Conservation (phyloP, 2,113 vertebrate genomes). For the Penelope pileata region DNA sequence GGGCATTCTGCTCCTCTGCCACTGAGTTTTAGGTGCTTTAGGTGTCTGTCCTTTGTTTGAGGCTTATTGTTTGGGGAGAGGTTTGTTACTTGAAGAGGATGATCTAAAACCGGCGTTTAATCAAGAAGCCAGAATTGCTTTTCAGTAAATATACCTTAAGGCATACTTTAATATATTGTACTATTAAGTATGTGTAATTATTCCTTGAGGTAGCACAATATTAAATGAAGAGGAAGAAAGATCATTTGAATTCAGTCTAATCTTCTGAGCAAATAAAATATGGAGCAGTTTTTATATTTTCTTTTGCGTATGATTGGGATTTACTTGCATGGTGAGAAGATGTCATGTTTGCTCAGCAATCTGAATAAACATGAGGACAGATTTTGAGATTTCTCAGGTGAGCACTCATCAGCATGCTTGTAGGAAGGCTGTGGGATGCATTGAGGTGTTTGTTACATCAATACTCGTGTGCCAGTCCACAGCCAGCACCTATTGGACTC, state of each 20-base stretch:
- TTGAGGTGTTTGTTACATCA: not conserved
- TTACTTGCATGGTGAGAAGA: not conserved
- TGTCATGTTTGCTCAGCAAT: not conserved
- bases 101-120: constrained; percentile 8
- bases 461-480: not conserved
- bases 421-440: not conserved
- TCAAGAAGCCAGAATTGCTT: constrained; percentile 18
- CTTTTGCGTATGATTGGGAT: constrained; percentile 19
- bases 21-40: not conserved
- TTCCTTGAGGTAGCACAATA: not conserved
- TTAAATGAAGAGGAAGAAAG: not conserved
- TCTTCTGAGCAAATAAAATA: constrained; percentile 37
- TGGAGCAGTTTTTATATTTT: not conserved
- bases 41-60: not conserved
- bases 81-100: not conserved
- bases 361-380: not conserved
- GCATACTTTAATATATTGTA: constrained; percentile 11
- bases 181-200: constrained; percentile 27
- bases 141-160: constrained; percentile 31
- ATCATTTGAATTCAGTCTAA: constrained; percentile 22
- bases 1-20: not conserved
- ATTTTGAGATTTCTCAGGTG: not conserved
- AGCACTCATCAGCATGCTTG: not conserved
- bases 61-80: not conserved
- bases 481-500: not conserved